Percentiles rank a stretch among this genome's conserved stretches.
phyloP scores from a whole-genome alignment of 1,140 invertebrate genomes.

The Steinernema khuongi region DNA sequence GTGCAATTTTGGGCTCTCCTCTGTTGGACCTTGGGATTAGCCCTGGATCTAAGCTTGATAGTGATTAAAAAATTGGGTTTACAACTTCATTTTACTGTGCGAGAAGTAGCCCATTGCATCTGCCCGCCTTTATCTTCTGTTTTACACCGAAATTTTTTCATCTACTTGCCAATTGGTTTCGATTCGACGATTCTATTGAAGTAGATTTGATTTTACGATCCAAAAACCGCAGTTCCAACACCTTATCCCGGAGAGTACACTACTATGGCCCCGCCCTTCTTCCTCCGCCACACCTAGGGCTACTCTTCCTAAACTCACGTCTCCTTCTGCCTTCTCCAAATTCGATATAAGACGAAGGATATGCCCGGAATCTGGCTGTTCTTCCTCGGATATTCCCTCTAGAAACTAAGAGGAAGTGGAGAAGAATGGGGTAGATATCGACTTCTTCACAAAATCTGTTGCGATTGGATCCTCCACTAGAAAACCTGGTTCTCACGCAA shows the following conservation, averaged over 20 bases:
- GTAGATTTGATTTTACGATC: neutral
- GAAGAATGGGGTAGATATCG: conserved; percentile 19
- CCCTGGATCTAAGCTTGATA: no score
- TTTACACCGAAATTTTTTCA: neutral
- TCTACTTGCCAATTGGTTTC: neutral
- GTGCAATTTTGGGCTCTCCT: no score
- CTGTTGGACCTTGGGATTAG: no score
- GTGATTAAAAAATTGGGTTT: no score
- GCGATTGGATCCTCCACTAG: neutral
- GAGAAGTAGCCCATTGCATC: no score
- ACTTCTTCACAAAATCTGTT: neutral
- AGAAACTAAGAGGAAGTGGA: conserved; percentile 4
- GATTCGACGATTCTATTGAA: conserved; percentile 17
- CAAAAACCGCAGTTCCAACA: neutral
- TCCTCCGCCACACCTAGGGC: neutral
- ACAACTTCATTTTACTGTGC: no score
- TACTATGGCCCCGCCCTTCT: neutral
- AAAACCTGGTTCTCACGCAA: neutral
- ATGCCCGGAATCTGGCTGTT: conserved; percentile 19
- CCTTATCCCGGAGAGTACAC: conserved; percentile 13
- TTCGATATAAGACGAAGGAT: neutral
- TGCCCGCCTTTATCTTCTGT: neutral
- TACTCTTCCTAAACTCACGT: no score
- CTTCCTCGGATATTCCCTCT: conserved; percentile 17
- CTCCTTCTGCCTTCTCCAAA: neutral